Base-by-base conservation (phyloP, 2,888 invertebrate species). In the Lomographa bimaculata region DNA sequence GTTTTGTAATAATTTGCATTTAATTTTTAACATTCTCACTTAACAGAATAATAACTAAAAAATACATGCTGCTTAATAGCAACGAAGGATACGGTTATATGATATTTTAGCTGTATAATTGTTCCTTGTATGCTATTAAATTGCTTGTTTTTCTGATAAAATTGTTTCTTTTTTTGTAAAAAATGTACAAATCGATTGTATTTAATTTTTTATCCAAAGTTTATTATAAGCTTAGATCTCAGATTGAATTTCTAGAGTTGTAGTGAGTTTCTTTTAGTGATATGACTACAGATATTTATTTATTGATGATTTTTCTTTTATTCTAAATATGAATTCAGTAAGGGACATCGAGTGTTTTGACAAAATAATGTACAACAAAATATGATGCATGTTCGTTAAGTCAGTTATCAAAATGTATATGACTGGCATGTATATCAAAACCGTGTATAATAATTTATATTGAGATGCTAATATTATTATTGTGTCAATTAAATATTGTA, bases 151-250 rank as follows among this genome's bases (percentile, higher is more conserved):
- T 20, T 16, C 32, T 60, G 63, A 68, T 57, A 63, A 64, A 63
- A 60, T 54, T 53, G 14, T 64, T 78, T n/a, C n/a, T n/a, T 79
- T 77, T 67, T 76, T 79, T 86, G 85, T 86, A 86, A 74, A 87
- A 41, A 86, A 85, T 86, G 86, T 86, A 86, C 78, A 87, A 84
- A 54, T 45, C 24, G 46, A 41, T 49, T 46, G 45, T 46, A 46
- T 49, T 47, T 83, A 77, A 82, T 80, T 80, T 75, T 77, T 79
- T 65, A 85, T 87, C 87, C 89, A 87, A 89, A 89, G 87, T 85
- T 86, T 83, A 82, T 79, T 80, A 64, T 86, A 87, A 87, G 86
- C 64, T 79, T 83, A 87, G 89, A 89, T 87, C 89, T 89, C 89
- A 87, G 71, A 76, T 56, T 77, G 74, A 80, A 76, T 78, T 76